Evolutionary conservation across 2,888 invertebrate species (phyloP), one percentile per base, ranked within the genome.

Genomic region (Drosophila histrio): DNA sequence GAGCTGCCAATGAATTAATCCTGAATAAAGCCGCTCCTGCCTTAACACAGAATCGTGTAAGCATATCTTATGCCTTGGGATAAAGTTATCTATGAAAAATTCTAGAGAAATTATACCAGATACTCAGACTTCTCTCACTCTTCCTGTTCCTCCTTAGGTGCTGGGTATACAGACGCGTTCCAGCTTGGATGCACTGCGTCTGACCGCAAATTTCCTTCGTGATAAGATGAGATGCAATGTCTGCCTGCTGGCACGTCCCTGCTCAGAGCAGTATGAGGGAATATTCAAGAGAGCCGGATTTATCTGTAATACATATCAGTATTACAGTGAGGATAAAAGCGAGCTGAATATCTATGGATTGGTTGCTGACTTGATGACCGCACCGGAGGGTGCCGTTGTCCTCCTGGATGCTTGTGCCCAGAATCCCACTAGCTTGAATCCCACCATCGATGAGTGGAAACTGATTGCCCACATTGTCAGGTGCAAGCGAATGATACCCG

Each of bases 371-470:
- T 19, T 79, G 19, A 70, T 79, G 71, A 71, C 64, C 6, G 74
- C 78, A 15, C 74, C 80, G 5, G 74, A 71, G 34, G 59, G 63
- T 0, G 46, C 77, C 3, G 68, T 77, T 26, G 63, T 77, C 1
- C n/a, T 80, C 2, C n/a, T 80, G 38, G 81, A 77, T 44, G 63
- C 61, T 7, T 77, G 80, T 38, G 65, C 71, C 17, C 74, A 79
- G 8, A 74, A 71, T 71, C 68, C 77, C 11, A 80, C 74, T 22
- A 60, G 71, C 13, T 13, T 74, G 22, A 61, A 65, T 24, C 71
- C 77, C 8, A 50, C 44, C 39, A 41, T 57, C 32, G 78, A 80
- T 41, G 78, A 77, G 47, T 79, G 78, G 74, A 70, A 71, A 32
- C 67, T 79, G 22, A 71, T 79, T 44, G 71, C 64, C 9, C 74